These are phyloP conservation scores for Psylliodes chrysocephalus DNA, from an alignment of 2,888 invertebrate genomes.

Conservation along the genomic window DNA sequence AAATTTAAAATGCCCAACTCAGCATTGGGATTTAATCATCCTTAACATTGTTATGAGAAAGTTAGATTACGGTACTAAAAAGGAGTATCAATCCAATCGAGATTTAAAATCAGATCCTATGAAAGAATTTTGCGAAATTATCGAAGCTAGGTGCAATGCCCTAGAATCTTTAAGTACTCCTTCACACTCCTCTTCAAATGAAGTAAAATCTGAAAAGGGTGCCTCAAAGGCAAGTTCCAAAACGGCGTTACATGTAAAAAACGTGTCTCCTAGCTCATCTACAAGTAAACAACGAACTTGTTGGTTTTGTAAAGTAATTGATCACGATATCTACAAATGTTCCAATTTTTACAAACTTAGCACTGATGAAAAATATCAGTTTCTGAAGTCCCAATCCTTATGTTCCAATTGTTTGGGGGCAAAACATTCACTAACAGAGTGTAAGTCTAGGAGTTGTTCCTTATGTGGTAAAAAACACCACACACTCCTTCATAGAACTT, in stretches of 20 bases:
- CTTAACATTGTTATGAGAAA: not conserved
- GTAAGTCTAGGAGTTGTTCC: too few relatives aligned
- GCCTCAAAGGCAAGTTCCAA: not conserved
- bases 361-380: too few relatives aligned
- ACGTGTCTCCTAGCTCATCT: too few relatives aligned
- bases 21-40: not conserved
- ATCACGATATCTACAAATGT: too few relatives aligned
- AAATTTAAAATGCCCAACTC: not conserved
- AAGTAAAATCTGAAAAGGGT: not conserved
- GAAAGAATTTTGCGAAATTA: not conserved
- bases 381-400: too few relatives aligned
- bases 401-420: too few relatives aligned
- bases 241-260: not conserved
- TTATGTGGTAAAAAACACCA: too few relatives aligned
- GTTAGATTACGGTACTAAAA: not conserved
- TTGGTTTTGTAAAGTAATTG: too few relatives aligned
- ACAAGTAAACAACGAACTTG: too few relatives aligned
- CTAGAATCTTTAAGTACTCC: not conserved
- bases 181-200: slow-evolving; percentile 4
- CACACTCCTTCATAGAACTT: too few relatives aligned
- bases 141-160: not conserved
- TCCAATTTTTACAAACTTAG: too few relatives aligned
- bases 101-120: not conserved
- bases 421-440: too few relatives aligned
- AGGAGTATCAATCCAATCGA: slow-evolving; percentile 2